A percentile compares a stretch with the other conserved stretches of the same genome.
phyloP scores from a whole-genome alignment of 2,113 vertebrate species.

The Platanista minor region DNA sequence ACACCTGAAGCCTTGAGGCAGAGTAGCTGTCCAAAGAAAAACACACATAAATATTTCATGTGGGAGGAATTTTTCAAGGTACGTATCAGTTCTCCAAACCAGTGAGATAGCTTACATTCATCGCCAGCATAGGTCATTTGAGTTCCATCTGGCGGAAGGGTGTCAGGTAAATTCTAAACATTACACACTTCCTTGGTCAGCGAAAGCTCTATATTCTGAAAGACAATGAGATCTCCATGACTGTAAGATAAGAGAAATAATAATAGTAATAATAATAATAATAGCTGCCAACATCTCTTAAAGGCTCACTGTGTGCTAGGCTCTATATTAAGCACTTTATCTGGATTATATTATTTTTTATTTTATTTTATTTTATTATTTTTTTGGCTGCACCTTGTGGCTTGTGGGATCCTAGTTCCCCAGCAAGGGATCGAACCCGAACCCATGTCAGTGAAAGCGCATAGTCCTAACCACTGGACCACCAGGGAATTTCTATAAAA shows the following conservation, averaged over 20 bases:
- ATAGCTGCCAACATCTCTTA: neutral
- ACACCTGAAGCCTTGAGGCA: slow-evolving; percentile 71
- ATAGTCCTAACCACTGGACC: neutral
- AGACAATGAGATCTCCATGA: neutral
- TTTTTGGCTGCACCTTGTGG: neutral
- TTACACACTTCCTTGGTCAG: neutral
- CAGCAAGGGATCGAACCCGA: neutral
- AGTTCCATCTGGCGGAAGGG: neutral
- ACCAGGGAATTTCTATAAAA: neutral
- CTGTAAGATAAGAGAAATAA: neutral
- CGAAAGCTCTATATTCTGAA: neutral
- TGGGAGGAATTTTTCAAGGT: slow-evolving; percentile 50
- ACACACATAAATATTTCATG: slow-evolving; percentile 61
- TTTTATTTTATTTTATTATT: neutral
- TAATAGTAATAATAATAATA: neutral
- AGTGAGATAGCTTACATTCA: neutral
- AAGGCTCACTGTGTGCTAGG: neutral
- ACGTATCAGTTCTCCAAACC: neutral
- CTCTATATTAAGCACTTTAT: neutral
- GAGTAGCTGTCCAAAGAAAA: slow-evolving; percentile 14
- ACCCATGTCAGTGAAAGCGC: neutral
- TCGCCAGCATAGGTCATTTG: neutral
- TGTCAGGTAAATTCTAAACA: neutral
- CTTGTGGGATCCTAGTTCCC: neutral
- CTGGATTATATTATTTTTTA: neutral